Base-by-base conservation (phyloP, 23 tunicate genomes). In the Trididemnum clinides region DNA sequence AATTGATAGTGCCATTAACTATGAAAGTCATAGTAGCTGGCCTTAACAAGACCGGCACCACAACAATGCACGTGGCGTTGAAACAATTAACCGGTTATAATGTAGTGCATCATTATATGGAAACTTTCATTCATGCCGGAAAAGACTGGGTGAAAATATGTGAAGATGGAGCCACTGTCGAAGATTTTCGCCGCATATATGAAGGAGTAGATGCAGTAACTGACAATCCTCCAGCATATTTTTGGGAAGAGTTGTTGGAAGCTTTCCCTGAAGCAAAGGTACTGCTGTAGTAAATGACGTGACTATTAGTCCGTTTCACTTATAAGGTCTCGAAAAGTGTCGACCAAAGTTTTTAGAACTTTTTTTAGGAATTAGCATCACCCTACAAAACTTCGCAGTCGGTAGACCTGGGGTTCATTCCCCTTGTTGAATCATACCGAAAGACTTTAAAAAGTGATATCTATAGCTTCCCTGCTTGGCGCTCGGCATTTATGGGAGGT, bases 11-110 rank as follows among this genome's bases (percentile, higher is more conserved):
- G n/a, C n/a, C n/a, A 44, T 15, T 44, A 10, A 44, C 54, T 19
- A 66, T 66, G 75, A 66, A 66, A 31, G 75, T 66, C 6, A 66
- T 66, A 28, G 75, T 31, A 29, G 75, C 75, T 66, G 75, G 75
- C 2, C 37, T 66, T 5, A 66, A 31, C 37, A 66, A 66, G 31
- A 66, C 75, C 2, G 75, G 75, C 31, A 66, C 75, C 10, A 66
- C 75, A 28, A 66, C 75, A 36, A 29, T 66, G 31, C 10, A 36
- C 2, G 75, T 5, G 31, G 75, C 75, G 6, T n/a, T 66, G 6
- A 30, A 32, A 29, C 75, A 28, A 31, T 23, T 66, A 4, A 36
- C 75, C 10, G 75, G n/a, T 31, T 5, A 29, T 5, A 31, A 66
- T 5, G 75, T 66, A 6, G 37, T 66, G 6, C 31, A 66, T 31